Evolutionary conservation across 1,140 invertebrate genomes (phyloP), one percentile per base, ranked within the genome.

Genomic region (Philotrypesis tridentata): DNA sequence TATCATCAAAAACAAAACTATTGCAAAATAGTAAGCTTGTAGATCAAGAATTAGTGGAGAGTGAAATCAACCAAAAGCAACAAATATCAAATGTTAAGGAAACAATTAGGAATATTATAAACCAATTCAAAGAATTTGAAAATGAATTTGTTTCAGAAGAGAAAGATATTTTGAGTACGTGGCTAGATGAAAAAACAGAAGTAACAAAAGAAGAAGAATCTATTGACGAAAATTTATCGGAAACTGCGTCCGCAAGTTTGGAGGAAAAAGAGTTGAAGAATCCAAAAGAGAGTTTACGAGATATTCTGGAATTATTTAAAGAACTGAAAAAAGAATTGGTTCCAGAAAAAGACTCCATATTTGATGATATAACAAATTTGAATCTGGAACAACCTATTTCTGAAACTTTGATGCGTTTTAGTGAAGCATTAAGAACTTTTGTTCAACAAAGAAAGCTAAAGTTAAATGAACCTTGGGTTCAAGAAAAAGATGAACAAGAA

Each of bases 91-190:
- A 87, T 63, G 86, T 91, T n/a, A 89, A 87, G 80, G 89, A 92
- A 78, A 91, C 86, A 72, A 91, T 92, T 77, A 87, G 85, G 79
- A 91, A 89, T 73, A 92, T 92, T 83, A 91, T 92, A 82, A 86
- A 87, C 75, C 90, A 91, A 79, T 91, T 92, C 79, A 90, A 88
- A 70, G 89, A 92, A 82, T 91, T 92, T 70, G 91, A 92, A 82
- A 89, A 89, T 75, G 85, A 91, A 68, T 88, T 91, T 43, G 84
- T 85, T 23, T 83, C 84, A 2, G 89, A 89, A 43, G 88, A 89
- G 83, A 80, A 63, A 12, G 48, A 76, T 2, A 71, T 84, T 11
- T 55, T 83, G 73, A 85, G 73, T 17, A 79, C 80, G 63, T 84
- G 76, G 84, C 79, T 83, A 27, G 73, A 86, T 79, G 80, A 85